phyloP scores from a whole-genome alignment of 2,113 vertebrate species.

The Stigmatopora argus region DNA sequence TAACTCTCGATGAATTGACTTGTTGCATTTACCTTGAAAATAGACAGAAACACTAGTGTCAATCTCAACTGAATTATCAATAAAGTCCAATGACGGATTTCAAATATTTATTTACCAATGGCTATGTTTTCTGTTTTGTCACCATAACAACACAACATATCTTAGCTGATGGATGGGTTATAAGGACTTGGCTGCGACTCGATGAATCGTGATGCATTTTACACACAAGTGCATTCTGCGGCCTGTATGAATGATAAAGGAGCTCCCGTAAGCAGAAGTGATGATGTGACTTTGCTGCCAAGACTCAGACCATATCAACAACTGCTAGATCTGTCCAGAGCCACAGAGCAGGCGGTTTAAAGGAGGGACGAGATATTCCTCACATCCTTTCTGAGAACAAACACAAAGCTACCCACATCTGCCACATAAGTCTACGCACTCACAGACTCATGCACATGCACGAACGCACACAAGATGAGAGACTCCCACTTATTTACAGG shows the following conservation, averaged over 20 bases:
- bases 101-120: no score
- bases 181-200: constrained; percentile 14
- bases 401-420: constrained; percentile 52
- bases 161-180: constrained; percentile 21
- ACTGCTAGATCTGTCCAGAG: constrained; percentile 46
- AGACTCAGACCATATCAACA: constrained; percentile 60
- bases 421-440: constrained; percentile 21
- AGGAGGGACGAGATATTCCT: constrained; percentile 59
- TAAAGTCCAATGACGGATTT: no score
- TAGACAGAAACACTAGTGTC: no score
- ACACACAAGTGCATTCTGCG: constrained; percentile 33
- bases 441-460: constrained; percentile 27
- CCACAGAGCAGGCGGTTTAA: constrained; percentile 51
- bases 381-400: constrained; percentile 52
- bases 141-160: constrained; percentile 49
- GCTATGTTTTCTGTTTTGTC: constrained; percentile 13
- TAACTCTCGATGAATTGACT: no score
- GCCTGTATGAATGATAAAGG: constrained; percentile 20
- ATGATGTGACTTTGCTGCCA: constrained; percentile 66
- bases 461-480: constrained; percentile 28
- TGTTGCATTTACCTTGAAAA: no score
- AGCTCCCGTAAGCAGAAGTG: constrained; percentile 32
- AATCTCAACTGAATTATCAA: no score
- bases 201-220: constrained; percentile 22
- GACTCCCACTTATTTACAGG: constrained; percentile 32